Evolutionary conservation across 2,797 vertebrate species (phyloP).

Genomic region (Malurus splendens): DNA sequence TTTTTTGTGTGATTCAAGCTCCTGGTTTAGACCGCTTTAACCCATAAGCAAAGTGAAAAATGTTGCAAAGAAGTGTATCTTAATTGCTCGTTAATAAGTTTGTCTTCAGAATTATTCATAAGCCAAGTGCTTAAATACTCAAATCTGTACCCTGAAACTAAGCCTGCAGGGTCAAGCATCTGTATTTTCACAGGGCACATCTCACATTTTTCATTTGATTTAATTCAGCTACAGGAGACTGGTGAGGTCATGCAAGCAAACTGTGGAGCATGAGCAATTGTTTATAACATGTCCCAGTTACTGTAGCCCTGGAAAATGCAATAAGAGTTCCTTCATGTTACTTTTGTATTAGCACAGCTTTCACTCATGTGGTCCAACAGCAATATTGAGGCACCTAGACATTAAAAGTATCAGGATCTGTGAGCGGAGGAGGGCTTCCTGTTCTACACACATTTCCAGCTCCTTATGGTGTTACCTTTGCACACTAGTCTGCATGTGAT

Average conservation of each 20-base stretch:
- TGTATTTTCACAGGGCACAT: not conserved
- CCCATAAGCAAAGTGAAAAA: not conserved
- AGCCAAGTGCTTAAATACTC: not conserved
- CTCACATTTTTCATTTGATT: not conserved
- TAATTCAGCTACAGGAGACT: not conserved
- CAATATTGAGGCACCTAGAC: not conserved
- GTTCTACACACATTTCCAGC: not conserved
- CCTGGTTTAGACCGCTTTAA: not conserved
- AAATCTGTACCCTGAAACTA: not conserved
- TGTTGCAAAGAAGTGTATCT: not conserved
- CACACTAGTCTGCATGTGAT: not conserved
- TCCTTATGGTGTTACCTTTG: not conserved
- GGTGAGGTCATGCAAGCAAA: not conserved
- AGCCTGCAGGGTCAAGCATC: not conserved
- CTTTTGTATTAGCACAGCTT: not conserved
- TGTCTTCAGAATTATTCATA: not conserved
- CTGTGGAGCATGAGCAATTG: not conserved
- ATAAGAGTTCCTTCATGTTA: not conserved
- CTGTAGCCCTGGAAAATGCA: not conserved
- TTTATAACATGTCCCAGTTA: not conserved
- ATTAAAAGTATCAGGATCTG: not conserved
- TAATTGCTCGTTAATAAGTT: rapidly evolving
- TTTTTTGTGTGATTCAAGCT: not conserved
- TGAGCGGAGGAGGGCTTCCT: not conserved
- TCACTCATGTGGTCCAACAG: not conserved